Evolutionary conservation across 2,888 invertebrate genomes (phyloP).

Genomic region (Plebejus anna): DNA sequence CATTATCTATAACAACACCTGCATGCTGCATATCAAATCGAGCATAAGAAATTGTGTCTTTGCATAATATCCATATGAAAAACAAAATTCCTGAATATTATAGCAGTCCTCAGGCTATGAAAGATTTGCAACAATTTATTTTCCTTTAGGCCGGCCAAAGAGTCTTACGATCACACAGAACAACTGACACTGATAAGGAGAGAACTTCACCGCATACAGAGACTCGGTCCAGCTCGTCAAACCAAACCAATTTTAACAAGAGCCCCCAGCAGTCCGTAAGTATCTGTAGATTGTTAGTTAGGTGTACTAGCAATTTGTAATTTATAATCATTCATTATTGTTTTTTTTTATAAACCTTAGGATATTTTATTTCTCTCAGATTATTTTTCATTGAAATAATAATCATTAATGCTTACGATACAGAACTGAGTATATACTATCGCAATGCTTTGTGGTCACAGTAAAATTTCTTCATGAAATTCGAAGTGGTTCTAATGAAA

Average conservation of each 20-base stretch:
- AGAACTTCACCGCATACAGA: conserved; percentile 63
- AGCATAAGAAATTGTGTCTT: neutral
- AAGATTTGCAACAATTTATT: conserved; percentile 29
- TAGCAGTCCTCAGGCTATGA: conserved; percentile 28
- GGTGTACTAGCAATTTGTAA: conserved; percentile 19
- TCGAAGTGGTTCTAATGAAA: too few species aligned
- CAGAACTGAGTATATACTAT: neutral
- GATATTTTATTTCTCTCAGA: neutral
- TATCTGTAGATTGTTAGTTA: conserved; percentile 35
- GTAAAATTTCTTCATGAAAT: neutral
- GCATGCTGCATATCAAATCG: conserved; percentile 9
- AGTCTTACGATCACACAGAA: conserved; percentile 79
- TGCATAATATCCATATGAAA: conserved; percentile 27
- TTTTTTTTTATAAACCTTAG: neutral
- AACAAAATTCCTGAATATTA: conserved; percentile 28
- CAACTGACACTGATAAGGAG: conserved; percentile 77
- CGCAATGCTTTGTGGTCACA: neutral
- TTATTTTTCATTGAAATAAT: neutral
- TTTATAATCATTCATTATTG: neutral
- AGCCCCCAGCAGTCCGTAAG: conserved; percentile 74
- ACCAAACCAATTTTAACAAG: conserved; percentile 62
- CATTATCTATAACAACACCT: neutral
- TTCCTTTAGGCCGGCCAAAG: conserved; percentile 64
- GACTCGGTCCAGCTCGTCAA: conserved; percentile 47
- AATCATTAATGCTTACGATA: neutral